A percentile compares a stretch with the other conserved stretches of the same genome.
These are phyloP conservation scores for Cetonia aurata DNA, from an alignment of 2,888 invertebrate genomes.

Conservation along the genomic window DNA sequence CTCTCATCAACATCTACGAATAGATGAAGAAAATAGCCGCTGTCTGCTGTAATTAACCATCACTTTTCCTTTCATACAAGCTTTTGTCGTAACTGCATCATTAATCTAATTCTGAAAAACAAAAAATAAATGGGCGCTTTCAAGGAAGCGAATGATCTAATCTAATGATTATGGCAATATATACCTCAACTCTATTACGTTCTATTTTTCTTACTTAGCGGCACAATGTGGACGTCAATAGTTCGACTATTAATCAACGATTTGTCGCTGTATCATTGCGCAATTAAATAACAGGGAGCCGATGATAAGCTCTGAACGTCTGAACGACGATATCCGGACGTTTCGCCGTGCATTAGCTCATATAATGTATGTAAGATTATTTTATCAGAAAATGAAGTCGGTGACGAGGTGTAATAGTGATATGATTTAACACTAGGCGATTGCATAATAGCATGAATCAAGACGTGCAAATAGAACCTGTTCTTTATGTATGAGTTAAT, in stretches of 20 bases:
- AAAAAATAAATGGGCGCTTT: neutral
- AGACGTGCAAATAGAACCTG: neutral
- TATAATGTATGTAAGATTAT: neutral
- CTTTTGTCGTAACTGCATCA: too few relatives aligned
- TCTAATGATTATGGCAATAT: conserved; percentile 2
- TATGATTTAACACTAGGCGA: neutral
- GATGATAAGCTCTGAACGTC: neutral
- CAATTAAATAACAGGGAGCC: conserved; percentile 5
- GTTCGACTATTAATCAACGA: conserved; percentile 4
- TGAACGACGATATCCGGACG: neutral
- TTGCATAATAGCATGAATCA: neutral
- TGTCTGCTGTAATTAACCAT: too few relatives aligned
- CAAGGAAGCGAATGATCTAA: conserved; percentile 15
- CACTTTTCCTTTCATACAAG: too few relatives aligned
- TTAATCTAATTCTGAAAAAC: neutral
- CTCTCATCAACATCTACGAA: too few relatives aligned
- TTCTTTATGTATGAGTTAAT: too few relatives aligned
- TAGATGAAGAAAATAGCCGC: too few relatives aligned
- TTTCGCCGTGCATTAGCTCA: neutral
- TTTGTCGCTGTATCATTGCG: neutral
- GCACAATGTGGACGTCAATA: neutral
- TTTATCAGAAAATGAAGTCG: conserved; percentile 4
- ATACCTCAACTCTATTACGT: neutral
- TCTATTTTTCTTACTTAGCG: conserved; percentile 8
- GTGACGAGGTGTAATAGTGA: neutral